Evolutionary conservation across 2,888 invertebrate species (phyloP), one percentile per base, ranked within the genome.

Genomic region (Myathropa florea): DNA sequence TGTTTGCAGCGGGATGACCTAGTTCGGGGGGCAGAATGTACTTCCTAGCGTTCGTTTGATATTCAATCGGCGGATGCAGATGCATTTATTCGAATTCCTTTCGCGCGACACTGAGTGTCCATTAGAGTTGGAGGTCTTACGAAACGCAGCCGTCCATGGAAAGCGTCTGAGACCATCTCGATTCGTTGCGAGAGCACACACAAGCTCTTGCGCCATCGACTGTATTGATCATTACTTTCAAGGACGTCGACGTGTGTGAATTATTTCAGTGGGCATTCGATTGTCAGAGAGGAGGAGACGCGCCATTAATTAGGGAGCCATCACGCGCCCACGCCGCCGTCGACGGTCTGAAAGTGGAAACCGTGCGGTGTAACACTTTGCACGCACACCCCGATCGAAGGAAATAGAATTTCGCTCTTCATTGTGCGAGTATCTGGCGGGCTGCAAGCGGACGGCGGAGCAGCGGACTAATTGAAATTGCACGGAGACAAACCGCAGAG

Each of bases 1-100:
- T 61, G 65, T 65, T 23, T 60, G 65, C 77, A 64, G 65, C 65
- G 70, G 3, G 30, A 18, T 83, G 83, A 83, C 83, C 83, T 68
- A 36, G 57, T 63, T 83, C 65, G 24, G 18, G 10, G 30, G 24
- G 77, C n/a, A 36, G 59, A 33, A 14, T 14, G 33, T 36, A 36
- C 26, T 39, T 26, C 23, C 26, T 46, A n/a, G 18, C 18, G 9
- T 2, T 46, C 46, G 46, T 46, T 46, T 21, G 24, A 53, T 65
- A 60, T 28, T 60, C 26, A 60, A 28, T 71, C 57, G 21, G 46
- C 46, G n/a, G 14, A 3, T 33, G 33, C 24, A 55, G 64, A 75
- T 73, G 63, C 73, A 73, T 64, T 64, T 65, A 12, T 23, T 23
- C 18, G 18, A 60, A 18, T 26, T 60, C 28, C 18, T 26, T 39